Evolutionary conservation across 2,888 invertebrate genomes (phyloP).

Genomic region (Panorpa germanica): DNA sequence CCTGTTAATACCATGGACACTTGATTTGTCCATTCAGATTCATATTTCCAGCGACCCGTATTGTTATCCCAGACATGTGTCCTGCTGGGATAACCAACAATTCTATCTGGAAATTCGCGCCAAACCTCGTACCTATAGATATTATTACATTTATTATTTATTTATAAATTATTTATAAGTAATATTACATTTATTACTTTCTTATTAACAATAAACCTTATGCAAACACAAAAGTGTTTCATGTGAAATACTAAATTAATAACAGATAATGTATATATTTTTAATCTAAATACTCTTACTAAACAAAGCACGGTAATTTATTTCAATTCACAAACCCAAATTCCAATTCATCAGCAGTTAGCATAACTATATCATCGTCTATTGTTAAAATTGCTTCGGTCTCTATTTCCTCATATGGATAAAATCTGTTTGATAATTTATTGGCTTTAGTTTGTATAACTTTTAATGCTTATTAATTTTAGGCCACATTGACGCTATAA

Average conservation of each 20-base stretch:
- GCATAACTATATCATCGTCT: slow-evolving; percentile 91
- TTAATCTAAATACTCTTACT: too few relatives aligned
- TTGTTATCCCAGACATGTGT: slow-evolving; percentile 86
- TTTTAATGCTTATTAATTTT: slow-evolving; percentile 76
- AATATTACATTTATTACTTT: too few relatives aligned
- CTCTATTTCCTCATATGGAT: slow-evolving; percentile 89
- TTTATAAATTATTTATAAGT: too few relatives aligned
- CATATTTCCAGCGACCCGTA: slow-evolving; percentile 76
- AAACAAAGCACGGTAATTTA: too few relatives aligned
- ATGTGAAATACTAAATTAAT: too few relatives aligned
- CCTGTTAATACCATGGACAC: slow-evolving; percentile 94
- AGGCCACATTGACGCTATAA: slow-evolving; percentile 71
- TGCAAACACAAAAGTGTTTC: too few relatives aligned
- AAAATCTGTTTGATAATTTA: slow-evolving; percentile 88
- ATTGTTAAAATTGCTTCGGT: slow-evolving; percentile 90
- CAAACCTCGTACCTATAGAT: slow-evolving; percentile 81
- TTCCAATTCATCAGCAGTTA: slow-evolving; percentile 88
- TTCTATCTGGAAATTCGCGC: slow-evolving; percentile 90
- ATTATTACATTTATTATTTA: too few relatives aligned
- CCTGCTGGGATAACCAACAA: slow-evolving; percentile 90
- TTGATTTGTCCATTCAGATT: slow-evolving; percentile 94
- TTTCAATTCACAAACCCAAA: slow-evolving; percentile 69
- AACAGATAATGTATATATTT: too few relatives aligned
- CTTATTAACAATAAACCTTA: too few relatives aligned
- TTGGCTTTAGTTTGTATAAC: slow-evolving; percentile 81